These are phyloP conservation scores for Oceanodroma leucorhoa DNA, from an alignment of 2,797 vertebrate species.

Conservation along the genomic window DNA sequence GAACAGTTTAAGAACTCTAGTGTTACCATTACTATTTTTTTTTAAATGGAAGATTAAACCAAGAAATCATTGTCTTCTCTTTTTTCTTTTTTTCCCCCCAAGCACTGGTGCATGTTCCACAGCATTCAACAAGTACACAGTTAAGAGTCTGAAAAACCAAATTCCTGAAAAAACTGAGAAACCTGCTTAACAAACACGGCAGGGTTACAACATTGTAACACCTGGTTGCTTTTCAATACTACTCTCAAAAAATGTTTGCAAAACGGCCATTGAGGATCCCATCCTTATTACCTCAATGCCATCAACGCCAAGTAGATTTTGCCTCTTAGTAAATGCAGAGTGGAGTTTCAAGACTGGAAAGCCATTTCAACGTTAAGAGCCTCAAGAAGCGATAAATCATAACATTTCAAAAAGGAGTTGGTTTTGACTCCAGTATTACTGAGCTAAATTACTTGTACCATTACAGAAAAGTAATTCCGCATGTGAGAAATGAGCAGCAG, in stretches of 20 bases:
- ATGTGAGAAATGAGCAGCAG: background rate
- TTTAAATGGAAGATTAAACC: background rate
- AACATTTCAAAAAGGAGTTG: background rate
- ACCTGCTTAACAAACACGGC: background rate
- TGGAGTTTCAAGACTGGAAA: background rate
- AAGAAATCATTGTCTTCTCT: background rate
- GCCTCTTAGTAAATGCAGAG: background rate
- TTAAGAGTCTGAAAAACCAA: background rate
- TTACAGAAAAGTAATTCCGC: background rate
- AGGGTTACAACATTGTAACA: background rate
- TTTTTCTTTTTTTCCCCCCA: no score
- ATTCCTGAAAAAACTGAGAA: background rate
- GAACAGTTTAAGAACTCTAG: background rate
- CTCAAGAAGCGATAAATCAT: background rate
- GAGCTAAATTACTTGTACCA: background rate
- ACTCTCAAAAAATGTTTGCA: background rate
- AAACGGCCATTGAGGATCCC: background rate
- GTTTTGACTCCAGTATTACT: background rate
- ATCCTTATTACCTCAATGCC: background rate
- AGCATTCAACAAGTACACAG: fast-evolving
- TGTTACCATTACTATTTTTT: background rate
- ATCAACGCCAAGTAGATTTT: background rate
- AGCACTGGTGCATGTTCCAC: background rate
- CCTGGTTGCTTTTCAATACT: background rate
- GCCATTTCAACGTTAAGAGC: background rate